Base-by-base conservation (phyloP, 35 echinoderm and acorn worm genomes). In the Heliocidaris tuberculata region DNA sequence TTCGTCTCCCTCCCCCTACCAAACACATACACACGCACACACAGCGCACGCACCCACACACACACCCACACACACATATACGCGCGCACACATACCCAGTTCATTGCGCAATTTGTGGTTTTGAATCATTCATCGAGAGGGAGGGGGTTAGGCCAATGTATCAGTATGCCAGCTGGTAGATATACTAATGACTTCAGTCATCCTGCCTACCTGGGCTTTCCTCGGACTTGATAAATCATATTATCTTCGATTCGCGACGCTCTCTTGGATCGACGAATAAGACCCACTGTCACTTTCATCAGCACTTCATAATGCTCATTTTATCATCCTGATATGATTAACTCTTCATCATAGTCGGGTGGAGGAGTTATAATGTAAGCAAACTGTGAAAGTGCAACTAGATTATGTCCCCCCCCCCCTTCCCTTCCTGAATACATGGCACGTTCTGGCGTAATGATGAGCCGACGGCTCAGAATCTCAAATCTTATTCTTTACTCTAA, bases 251-350 rank as follows among this genome's bases (percentile, higher is more conserved):
- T 27, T n/a, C 65, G 21, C 65, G 27, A 19, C 21, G 65, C 65
- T 27, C 65, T 78, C 15, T 7, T 24, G 65, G 27, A 27, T 27
- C 65, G 65, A 19, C 65, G 27, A n/a, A 78, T n/a, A n/a, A 78
- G 65, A 24, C 65, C 17, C 65, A 78, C 65, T 78, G 65, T 78
- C 65, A 78, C 65, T 78, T 78, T 78, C 65, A 78, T 78, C 65
- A 78, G 27, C 19, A 17, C 21, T 8, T 19, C 65, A 78, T 78
- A 78, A 78, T 78, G 15, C 65, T 78, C 65, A 78, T 21, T 78
- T 78, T 78, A 78, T 21, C 65, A 19, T 78, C 65, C 65, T 78
- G 65, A 78, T 78, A 78, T 78, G 65, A 78, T 78, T 78, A 78
- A 27, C 65, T 24, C 65, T 24, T 78, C 65, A 78, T 78, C 65